phyloP scores from a whole-genome alignment of 2,797 vertebrate genomes.

The Aotus griseimembra region DNA sequence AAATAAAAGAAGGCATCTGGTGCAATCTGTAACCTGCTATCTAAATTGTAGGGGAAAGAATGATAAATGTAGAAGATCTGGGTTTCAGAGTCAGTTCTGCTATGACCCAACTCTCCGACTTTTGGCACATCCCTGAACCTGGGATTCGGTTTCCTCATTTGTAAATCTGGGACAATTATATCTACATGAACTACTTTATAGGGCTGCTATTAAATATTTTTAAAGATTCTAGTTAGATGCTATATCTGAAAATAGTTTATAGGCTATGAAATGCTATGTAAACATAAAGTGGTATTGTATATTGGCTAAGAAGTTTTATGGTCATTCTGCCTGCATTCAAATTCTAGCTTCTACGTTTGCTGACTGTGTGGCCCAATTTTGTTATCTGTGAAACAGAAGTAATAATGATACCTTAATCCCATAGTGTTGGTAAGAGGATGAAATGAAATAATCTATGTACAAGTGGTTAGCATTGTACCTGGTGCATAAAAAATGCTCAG shows the following conservation, averaged over 20 bases:
- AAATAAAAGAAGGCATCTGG: not conserved
- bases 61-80: not conserved
- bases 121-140: not conserved
- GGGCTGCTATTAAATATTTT: not conserved
- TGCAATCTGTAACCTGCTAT: accelerated
- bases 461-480: not conserved
- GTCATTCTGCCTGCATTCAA: not conserved
- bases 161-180: not conserved
- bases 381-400: not conserved
- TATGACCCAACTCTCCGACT: not conserved
- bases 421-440: not conserved
- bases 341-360: not conserved
- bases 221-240: not conserved
- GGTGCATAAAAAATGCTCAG: not conserved
- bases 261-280: not conserved
- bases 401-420: not conserved
- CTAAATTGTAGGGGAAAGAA: not conserved
- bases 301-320: not conserved
- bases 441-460: not conserved
- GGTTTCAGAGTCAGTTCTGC: not conserved
- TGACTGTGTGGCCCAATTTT: not conserved
- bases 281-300: not conserved
- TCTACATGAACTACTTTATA: not conserved
- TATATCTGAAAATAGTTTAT: not conserved
- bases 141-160: not conserved